These are phyloP conservation scores for Oikopleura dioica DNA, from an alignment of 23 tunicate species.

Conservation along the genomic window DNA sequence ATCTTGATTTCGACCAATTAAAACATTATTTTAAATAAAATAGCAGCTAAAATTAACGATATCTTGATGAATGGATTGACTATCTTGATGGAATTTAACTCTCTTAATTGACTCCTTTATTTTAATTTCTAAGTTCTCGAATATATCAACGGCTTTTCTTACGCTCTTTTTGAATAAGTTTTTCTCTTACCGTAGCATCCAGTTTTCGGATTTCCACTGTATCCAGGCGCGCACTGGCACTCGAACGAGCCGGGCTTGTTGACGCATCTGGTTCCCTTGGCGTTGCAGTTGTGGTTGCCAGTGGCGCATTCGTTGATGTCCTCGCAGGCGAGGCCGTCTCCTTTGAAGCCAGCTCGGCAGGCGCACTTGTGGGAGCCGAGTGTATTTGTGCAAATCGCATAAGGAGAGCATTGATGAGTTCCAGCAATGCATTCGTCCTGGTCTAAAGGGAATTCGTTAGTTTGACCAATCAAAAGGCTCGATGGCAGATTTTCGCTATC, in stretches of 20 bases:
- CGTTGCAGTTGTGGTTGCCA: not conserved
- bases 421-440: conserved; percentile 2
- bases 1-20: no score
- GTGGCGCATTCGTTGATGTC: not conserved
- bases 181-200: conserved; percentile 13
- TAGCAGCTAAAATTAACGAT: no score
- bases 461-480: no score
- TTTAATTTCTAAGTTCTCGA: no score
- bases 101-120: no score
- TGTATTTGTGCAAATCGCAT: not conserved
- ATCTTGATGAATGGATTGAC: no score
- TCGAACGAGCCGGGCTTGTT: conserved; percentile 2
- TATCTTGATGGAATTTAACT: no score
- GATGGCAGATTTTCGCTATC: no score
- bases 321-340: not conserved
- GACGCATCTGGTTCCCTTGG: not conserved
- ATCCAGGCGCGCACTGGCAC: conserved; percentile 10
- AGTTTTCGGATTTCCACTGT: not conserved
- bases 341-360: not conserved
- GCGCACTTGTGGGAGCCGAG: conserved; percentile 7
- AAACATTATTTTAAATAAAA: no score
- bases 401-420: not conserved
- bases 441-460: no score
- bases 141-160: no score
- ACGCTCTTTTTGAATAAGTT: no score